Evolutionary conservation across 2,797 vertebrate species (phyloP).

Genomic region (Catamblyrhynchus diadema): DNA sequence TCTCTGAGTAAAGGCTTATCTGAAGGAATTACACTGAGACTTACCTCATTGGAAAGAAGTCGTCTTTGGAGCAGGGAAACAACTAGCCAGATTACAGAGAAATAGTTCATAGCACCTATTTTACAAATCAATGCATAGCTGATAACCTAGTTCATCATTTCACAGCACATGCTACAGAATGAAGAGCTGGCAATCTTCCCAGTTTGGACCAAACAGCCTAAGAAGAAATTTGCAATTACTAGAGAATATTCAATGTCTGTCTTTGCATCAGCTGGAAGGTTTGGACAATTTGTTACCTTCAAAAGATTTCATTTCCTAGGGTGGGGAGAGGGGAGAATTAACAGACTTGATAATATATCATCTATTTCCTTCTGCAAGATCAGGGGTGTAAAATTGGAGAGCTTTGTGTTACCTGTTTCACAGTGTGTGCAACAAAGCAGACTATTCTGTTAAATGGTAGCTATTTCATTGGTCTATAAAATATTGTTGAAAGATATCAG

Average conservation of each 20-base stretch:
- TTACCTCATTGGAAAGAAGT: background rate
- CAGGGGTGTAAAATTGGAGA: background rate
- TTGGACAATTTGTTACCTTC: background rate
- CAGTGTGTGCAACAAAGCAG: background rate
- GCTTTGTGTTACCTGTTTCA: background rate
- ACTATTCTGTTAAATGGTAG: background rate
- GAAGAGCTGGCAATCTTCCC: background rate
- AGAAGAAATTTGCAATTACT: background rate
- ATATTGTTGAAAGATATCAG: background rate
- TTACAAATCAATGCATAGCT: background rate
- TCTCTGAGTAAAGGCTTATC: background rate
- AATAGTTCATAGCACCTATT: background rate
- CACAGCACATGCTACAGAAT: background rate
- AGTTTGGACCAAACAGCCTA: background rate
- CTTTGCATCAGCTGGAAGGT: background rate
- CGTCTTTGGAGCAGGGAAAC: background rate
- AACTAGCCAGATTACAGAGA: background rate
- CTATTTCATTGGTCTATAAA: conserved; percentile 16
- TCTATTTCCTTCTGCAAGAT: background rate
- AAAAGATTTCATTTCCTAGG: background rate
- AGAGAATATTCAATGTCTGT: background rate
- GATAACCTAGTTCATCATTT: background rate
- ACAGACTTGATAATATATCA: background rate
- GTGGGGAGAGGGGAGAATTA: background rate
- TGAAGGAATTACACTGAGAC: background rate